These are phyloP conservation scores for Bergia puertoricense DNA, from an alignment of 92 coral and sea anemone genomes.

Conservation along the genomic window DNA sequence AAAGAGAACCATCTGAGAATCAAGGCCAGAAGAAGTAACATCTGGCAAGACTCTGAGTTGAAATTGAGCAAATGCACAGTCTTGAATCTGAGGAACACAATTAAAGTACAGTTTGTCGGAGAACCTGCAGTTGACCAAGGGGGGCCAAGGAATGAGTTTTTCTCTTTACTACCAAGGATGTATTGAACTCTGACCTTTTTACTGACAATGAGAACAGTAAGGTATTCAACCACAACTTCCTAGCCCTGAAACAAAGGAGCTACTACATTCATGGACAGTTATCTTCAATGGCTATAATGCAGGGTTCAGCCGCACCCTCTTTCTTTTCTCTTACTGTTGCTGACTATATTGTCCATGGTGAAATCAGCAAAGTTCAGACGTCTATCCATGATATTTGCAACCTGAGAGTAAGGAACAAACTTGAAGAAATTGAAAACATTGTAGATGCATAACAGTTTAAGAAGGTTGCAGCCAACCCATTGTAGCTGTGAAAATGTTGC, in stretches of 20 bases:
- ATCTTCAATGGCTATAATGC: constrained; percentile 52
- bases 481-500: constrained; percentile 53
- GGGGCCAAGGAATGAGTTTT: constrained; percentile 65
- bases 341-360: constrained; percentile 58
- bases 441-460: constrained; percentile 57
- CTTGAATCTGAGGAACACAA: constrained; percentile 39
- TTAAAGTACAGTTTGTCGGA: constrained; percentile 61
- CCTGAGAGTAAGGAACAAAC: constrained; percentile 51
- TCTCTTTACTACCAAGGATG: constrained; percentile 48
- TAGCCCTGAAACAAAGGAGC: constrained; percentile 51
- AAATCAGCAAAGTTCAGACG: constrained; percentile 48
- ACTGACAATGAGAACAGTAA: constrained; percentile 50
- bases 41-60: constrained; percentile 58
- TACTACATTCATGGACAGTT: constrained; percentile 58
- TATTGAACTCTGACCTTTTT: constrained; percentile 50
- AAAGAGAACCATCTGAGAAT: constrained; percentile 49
- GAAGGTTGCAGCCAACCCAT: constrained; percentile 57
- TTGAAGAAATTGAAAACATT: constrained; percentile 51
- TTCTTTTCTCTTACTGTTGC: constrained; percentile 57
- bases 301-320: constrained; percentile 54
- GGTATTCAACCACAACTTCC: constrained; percentile 48
- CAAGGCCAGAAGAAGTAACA: constrained; percentile 51
- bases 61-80: constrained; percentile 48
- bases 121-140: constrained; percentile 65
- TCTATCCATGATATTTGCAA: constrained; percentile 55